These are phyloP conservation scores for Neolamprologus sp. DNA, from an alignment of 2,113 vertebrate species.

Conservation along the genomic window DNA sequence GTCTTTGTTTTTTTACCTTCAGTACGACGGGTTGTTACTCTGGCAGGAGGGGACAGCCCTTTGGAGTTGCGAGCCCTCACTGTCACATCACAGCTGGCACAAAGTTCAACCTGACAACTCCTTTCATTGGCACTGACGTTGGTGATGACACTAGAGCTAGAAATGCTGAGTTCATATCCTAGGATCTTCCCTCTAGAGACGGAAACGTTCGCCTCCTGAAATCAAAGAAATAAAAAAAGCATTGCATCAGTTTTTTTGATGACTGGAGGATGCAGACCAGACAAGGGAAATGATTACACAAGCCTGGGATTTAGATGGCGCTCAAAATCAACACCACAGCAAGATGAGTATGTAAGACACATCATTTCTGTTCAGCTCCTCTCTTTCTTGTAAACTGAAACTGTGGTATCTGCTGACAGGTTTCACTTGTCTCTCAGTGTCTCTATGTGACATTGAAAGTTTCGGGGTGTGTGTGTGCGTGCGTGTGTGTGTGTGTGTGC, in stretches of 20 bases:
- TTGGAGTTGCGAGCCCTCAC: constrained; percentile 62
- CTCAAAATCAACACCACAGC: background rate
- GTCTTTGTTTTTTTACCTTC: constrained; percentile 29
- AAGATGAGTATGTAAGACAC: background rate
- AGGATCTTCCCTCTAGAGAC: constrained; percentile 58
- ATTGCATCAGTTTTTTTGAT: background rate
- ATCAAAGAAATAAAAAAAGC: background rate
- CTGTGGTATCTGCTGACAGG: constrained; percentile 20
- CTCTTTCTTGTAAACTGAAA: constrained; percentile 71
- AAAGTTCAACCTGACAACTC: background rate
- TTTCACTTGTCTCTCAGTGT: constrained; percentile 47
- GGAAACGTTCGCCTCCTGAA: constrained; percentile 41
- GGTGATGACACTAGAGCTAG: background rate
- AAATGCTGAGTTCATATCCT: constrained; percentile 43
- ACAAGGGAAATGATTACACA: background rate
- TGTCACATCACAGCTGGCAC: constrained; percentile 43
- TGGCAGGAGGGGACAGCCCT: constrained; percentile 62
- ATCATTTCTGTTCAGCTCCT: constrained; percentile 61
- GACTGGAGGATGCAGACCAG: background rate
- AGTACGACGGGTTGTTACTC: background rate
- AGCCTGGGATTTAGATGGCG: background rate
- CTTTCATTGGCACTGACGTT: background rate
- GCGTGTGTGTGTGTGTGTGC: background rate
- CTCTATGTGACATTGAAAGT: background rate
- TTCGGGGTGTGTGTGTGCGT: background rate